A percentile compares a stretch with the other conserved stretches of the same genome.
Evolutionary conservation across 2,113 vertebrate genomes (phyloP).

Genomic region (Uria aalge): DNA sequence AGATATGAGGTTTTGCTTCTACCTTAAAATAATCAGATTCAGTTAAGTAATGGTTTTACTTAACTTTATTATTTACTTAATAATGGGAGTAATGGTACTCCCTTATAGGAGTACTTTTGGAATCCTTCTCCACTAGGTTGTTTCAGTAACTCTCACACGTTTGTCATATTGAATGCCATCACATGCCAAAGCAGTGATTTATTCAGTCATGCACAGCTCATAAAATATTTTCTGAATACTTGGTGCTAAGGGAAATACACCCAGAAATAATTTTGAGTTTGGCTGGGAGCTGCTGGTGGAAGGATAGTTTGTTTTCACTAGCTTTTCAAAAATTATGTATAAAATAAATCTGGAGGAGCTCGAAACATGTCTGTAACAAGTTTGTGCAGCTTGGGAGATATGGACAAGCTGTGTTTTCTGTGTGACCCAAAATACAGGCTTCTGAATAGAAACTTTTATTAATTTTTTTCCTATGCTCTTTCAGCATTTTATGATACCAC

Average conservation of each 20-base stretch:
- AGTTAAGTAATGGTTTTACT: neutral
- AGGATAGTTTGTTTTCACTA: neutral
- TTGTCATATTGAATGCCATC: neutral
- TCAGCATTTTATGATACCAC: neutral
- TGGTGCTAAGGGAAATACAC: neutral
- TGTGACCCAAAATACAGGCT: neutral
- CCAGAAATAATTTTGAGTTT: neutral
- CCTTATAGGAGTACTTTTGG: neutral
- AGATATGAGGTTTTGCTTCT: neutral
- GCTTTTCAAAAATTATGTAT: neutral
- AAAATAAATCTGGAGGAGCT: neutral
- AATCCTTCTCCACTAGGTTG: neutral
- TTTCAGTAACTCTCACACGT: neutral
- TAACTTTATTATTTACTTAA: too few species aligned
- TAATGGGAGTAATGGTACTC: too few species aligned
- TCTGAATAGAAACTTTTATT: neutral
- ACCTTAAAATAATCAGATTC: neutral
- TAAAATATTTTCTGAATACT: conserved; percentile 10
- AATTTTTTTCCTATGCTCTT: neutral
- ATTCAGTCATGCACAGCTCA: neutral
- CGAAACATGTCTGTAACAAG: neutral
- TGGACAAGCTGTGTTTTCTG: neutral
- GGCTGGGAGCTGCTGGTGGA: neutral
- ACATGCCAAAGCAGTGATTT: neutral
- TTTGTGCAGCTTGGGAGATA: neutral